Evolutionary conservation across 2,113 vertebrate species (phyloP).

Genomic region (Austrofundulus limnaeus): DNA sequence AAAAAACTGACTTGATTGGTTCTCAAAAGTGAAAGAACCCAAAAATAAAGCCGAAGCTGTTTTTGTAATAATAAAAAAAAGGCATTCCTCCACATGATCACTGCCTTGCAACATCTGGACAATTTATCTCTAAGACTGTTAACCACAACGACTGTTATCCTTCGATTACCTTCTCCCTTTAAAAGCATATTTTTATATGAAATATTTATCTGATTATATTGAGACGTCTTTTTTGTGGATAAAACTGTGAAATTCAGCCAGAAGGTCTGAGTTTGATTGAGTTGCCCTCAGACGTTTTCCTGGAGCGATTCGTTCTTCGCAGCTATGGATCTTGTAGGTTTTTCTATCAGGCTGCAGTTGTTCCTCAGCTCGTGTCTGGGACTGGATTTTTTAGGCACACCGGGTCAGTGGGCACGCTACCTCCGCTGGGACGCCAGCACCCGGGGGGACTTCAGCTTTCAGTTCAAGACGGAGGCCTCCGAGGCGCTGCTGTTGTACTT

Average conservation of each 20-base stretch:
- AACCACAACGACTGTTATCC: slow-evolving; percentile 76
- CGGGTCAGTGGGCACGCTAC: slow-evolving; percentile 97
- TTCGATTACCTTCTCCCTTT: slow-evolving; percentile 39
- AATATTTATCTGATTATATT: slow-evolving; percentile 53
- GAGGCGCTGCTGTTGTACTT: slow-evolving; percentile 95
- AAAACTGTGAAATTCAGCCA: slow-evolving; percentile 40
- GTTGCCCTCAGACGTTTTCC: slow-evolving; percentile 53
- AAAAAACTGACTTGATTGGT: slow-evolving; percentile 28
- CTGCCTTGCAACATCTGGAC: slow-evolving; percentile 44
- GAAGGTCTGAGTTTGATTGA: slow-evolving; percentile 38
- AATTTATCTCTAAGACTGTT: slow-evolving; percentile 73
- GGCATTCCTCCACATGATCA: slow-evolving; percentile 18
- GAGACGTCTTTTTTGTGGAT: slow-evolving; percentile 53
- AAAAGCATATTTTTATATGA: slow-evolving; percentile 63
- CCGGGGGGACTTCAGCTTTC: slow-evolving; percentile 94
- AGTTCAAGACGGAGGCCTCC: slow-evolving; percentile 91
- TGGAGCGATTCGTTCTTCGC: slow-evolving; percentile 74
- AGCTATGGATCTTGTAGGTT: slow-evolving; percentile 82
- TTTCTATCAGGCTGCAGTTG: slow-evolving; percentile 87
- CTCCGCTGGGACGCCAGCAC: slow-evolving; percentile 98
- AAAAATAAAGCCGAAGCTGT: neutral
- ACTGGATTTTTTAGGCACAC: slow-evolving; percentile 92
- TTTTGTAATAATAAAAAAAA: slow-evolving; percentile 11
- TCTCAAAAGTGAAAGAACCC: slow-evolving; percentile 27
- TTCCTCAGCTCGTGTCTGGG: slow-evolving; percentile 89